Conservation (phyloP, 2,797 vertebrate genomes). For the Uromys caudimaculatus region DNA sequence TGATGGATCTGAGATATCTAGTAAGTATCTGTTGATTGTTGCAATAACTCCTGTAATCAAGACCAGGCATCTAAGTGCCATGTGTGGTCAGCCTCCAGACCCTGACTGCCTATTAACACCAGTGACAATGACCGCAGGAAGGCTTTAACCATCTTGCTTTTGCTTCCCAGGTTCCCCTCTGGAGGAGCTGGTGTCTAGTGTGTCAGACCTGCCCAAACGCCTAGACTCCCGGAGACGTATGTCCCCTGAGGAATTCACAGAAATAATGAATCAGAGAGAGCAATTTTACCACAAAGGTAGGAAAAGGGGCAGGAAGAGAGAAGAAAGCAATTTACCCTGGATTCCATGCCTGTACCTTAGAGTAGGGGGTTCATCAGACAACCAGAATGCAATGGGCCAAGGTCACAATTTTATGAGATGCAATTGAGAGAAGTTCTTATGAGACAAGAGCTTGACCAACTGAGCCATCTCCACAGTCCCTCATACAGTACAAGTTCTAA, state of each 20-base stretch:
- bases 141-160: background rate
- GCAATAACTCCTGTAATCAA: background rate
- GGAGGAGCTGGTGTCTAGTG: conserved; percentile 86
- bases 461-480: background rate
- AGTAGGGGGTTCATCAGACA: background rate
- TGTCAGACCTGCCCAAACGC: conserved; percentile 85
- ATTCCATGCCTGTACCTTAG: background rate
- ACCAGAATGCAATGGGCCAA: no score
- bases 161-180: conserved; percentile 80
- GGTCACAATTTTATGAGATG: background rate
- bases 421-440: background rate
- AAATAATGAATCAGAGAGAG: conserved; percentile 87
- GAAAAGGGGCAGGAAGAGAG: background rate
- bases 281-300: conserved; percentile 87
- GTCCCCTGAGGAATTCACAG: conserved; percentile 84
- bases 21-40: background rate
- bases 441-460: background rate
- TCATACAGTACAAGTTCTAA: background rate
- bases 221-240: conserved; percentile 84
- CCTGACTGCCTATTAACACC: background rate
- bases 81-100: background rate
- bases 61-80: background rate
- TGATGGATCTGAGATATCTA: background rate
- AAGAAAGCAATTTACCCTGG: background rate
- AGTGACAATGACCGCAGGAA: background rate